phyloP scores from a whole-genome alignment of 2,888 invertebrate species.

The Coecobrya sp. region DNA sequence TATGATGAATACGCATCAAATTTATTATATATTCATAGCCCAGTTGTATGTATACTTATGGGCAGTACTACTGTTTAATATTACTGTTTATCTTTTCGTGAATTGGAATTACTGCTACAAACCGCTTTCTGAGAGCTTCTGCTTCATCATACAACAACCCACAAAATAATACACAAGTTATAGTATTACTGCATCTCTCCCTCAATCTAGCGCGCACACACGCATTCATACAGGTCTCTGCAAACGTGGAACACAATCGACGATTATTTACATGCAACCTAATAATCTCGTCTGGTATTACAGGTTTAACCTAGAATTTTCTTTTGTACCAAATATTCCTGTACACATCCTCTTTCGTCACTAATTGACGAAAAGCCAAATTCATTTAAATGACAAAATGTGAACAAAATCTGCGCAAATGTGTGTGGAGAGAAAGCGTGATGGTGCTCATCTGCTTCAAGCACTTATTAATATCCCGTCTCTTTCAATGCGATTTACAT shows the following conservation, averaged over 20 bases:
- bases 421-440: slow-evolving; percentile 5
- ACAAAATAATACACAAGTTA: background rate
- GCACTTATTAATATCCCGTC: background rate
- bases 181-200: background rate
- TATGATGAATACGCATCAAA: slow-evolving; percentile 1
- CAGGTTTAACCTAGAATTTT: slow-evolving; percentile 78
- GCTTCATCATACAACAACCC: background rate
- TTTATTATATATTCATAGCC: background rate
- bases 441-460: background rate
- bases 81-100: slow-evolving; percentile 38
- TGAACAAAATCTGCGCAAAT: slow-evolving; percentile 34
- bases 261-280: slow-evolving; percentile 73
- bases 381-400: slow-evolving; percentile 18
- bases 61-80: slow-evolving; percentile 1
- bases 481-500: slow-evolving; percentile 17
- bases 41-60: background rate
- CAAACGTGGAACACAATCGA: slow-evolving; percentile 25
- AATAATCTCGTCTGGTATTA: slow-evolving; percentile 75
- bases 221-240: background rate
- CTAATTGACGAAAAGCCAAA: slow-evolving; percentile 37
- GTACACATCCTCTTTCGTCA: slow-evolving; percentile 41
- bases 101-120: background rate
- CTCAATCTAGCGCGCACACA: background rate
- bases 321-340: slow-evolving; percentile 8
- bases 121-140: slow-evolving; percentile 12